Percentiles rank a stretch among this genome's conserved stretches.
Evolutionary conservation across 2,113 vertebrate genomes (phyloP).

Genomic region (Erythrocebus patas): DNA sequence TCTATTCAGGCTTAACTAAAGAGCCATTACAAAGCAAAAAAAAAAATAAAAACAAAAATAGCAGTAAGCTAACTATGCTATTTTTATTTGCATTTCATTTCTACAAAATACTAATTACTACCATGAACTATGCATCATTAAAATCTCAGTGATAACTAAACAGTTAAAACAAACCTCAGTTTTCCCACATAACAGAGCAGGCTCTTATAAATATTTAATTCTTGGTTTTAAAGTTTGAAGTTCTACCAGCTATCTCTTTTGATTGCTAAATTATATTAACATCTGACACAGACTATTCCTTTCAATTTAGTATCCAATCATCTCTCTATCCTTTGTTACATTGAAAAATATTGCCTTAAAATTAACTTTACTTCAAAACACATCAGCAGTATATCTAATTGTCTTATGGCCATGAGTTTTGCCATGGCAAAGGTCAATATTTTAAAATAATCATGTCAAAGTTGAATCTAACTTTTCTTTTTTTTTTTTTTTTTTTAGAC

Average conservation of each 20-base stretch:
- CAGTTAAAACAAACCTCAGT: conserved; percentile 19
- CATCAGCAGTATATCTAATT: background rate
- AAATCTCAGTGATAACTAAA: conserved; percentile 6
- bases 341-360: conserved; percentile 31
- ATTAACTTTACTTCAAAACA: conserved; percentile 30
- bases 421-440: background rate
- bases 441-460: background rate
- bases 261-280: conserved; percentile 51
- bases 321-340: background rate
- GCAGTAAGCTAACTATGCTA: background rate
- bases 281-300: background rate
- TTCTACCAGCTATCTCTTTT: conserved; percentile 15
- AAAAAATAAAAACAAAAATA: conserved; percentile 12
- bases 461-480: background rate
- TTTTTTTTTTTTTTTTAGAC: conserved; percentile 20
- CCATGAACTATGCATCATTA: conserved; percentile 8
- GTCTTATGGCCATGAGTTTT: background rate
- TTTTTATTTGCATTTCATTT: conserved; percentile 12
- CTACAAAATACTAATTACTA: background rate
- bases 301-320: conserved; percentile 30
- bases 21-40: background rate
- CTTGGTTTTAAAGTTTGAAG: conserved; percentile 47
- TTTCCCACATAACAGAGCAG: background rate
- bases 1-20: background rate
- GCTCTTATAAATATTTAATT: conserved; percentile 33